Conservation (phyloP, 1,140 invertebrate species). For the Scaptomyza pallida region DNA sequence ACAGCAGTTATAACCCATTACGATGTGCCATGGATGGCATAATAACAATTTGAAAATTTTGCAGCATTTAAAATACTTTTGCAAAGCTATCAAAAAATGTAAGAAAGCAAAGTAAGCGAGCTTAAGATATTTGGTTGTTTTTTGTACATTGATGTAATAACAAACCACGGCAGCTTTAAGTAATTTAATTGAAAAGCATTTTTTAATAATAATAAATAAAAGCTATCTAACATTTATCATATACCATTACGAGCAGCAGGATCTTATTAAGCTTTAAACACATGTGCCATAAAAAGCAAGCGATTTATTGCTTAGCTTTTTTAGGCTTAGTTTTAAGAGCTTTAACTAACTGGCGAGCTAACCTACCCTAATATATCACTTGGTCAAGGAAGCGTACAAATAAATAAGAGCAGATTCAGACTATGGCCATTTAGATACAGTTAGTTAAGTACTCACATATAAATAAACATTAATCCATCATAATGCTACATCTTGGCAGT, state of each 20-base stretch:
- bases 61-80: slow-evolving; percentile 27
- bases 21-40: slow-evolving; percentile 43
- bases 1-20: slow-evolving; percentile 31
- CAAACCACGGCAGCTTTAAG: not conserved
- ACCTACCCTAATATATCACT: slow-evolving; percentile 24
- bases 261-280: slow-evolving; percentile 12
- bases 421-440: not conserved
- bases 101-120: not conserved
- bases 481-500: too few species aligned
- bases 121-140: slow-evolving; percentile 15
- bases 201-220: too few species aligned
- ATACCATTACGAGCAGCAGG: not conserved
- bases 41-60: slow-evolving; percentile 28
- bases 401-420: not conserved
- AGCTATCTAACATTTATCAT: not conserved
- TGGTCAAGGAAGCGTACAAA: slow-evolving; percentile 1
- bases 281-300: not conserved
- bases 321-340: slow-evolving; percentile 3
- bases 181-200: not conserved
- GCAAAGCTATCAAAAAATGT: slow-evolving; percentile 21
- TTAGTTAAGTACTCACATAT: not conserved
- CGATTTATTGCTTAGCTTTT: slow-evolving; percentile 21
- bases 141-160: not conserved
- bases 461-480: not conserved
- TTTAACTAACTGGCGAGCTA: slow-evolving; percentile 8